These are phyloP conservation scores for Sesia apiformis DNA, from an alignment of 2,888 invertebrate genomes.

Conservation along the genomic window DNA sequence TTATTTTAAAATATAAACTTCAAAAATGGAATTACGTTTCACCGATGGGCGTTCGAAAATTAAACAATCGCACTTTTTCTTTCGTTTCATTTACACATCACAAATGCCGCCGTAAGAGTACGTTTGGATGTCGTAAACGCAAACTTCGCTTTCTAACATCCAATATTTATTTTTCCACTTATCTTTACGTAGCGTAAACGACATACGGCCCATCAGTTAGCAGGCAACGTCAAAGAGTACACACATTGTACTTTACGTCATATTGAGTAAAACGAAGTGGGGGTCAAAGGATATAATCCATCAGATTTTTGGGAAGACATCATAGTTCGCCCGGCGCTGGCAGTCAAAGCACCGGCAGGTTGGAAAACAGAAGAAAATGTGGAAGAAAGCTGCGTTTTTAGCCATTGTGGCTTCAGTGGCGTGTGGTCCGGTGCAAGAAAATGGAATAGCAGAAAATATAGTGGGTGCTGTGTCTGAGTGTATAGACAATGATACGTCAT, in stretches of 20 bases:
- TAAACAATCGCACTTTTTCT: conserved; percentile 72
- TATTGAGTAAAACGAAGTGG: conserved; percentile 46
- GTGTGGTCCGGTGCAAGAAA: conserved; percentile 52
- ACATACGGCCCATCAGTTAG: conserved; percentile 46
- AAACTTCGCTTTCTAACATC: conserved; percentile 69
- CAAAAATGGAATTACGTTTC: background rate
- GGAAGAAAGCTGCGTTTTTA: conserved; percentile 44
- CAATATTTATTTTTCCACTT: conserved; percentile 73
- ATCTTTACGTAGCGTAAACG: conserved; percentile 49
- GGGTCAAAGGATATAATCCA: conserved; percentile 65
- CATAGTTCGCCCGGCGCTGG: conserved; percentile 58
- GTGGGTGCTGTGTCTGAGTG: conserved; percentile 71
- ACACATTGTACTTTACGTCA: conserved; percentile 50
- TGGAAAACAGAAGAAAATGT: conserved; percentile 27
- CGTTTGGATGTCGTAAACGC: conserved; percentile 49
- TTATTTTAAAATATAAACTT: conserved; percentile 6
- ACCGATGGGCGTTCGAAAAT: conserved; percentile 35
- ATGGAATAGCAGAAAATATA: conserved; percentile 56
- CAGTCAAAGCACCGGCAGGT: conserved; percentile 36
- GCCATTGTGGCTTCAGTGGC: conserved; percentile 53
- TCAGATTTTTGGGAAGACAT: conserved; percentile 59
- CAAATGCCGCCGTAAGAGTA: conserved; percentile 41
- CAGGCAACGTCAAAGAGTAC: conserved; percentile 45
- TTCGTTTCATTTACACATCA: conserved; percentile 65
- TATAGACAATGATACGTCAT: conserved; percentile 70